Evolutionary conservation across 2,888 invertebrate species (phyloP), one percentile per base, ranked within the genome.

Genomic region (Eupithecia subfuscata): DNA sequence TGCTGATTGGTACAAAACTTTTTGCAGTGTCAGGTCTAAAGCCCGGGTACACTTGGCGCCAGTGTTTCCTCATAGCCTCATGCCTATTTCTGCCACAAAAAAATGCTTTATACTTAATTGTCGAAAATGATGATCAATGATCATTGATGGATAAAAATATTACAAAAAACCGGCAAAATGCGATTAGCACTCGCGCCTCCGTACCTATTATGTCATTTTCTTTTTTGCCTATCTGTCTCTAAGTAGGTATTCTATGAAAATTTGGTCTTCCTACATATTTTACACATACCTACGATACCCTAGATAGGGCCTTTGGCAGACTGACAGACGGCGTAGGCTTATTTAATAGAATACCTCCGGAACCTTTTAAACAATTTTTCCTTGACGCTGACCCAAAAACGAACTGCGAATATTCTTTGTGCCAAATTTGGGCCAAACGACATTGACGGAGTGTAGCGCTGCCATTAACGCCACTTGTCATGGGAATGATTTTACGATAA

Each of bases 401-500:
- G 22, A 67, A 37, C 65, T 3, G 22, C 12, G 16, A 37, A 67
- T 40, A 37, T n/a, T 37, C 6, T 37, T n/a, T n/a, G n/a, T 12
- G 40, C n/a, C 40, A 12, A 37, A 37, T 67, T 67, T 40, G n/a
- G 67, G 25, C 43, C 64, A 34, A 40, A 68, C 45, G 68, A 68
- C 68, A 68, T 68, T 68, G 68, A 16, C 68, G 18, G 7, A n/a
- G 68, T 68, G 43, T 40, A 43, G 43, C 40, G 16, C 68, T 22
- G 25, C 12, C 43, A 16, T 68, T 43, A 68, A 40, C 73, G 56
- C 75, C 75, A 75, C 80, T 75, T 80, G 78, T 78, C 81, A 81
- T 81, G 81, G 80, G 81, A 80, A 77, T 74, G 76, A 73, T 75
- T 77, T 75, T 75, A 69, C 64, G 79, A 74, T 80, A 78, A 79